Evolutionary conservation across 2,888 invertebrate species (phyloP), one percentile per base, ranked within the genome.

Genomic region (Rapana venosa): DNA sequence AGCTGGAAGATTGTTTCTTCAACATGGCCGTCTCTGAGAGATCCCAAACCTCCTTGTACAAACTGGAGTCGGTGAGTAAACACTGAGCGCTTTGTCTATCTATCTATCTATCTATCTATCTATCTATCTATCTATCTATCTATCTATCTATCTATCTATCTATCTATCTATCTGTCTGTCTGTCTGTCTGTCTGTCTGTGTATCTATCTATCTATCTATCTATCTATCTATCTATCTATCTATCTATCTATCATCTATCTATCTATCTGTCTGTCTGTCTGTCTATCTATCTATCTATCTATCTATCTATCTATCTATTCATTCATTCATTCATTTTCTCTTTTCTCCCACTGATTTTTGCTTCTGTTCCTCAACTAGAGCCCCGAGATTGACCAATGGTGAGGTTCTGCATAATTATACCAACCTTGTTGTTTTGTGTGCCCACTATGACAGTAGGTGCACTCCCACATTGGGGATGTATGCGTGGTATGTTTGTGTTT

Each of bases 11-110:
- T 8, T 36, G 84, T 0, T n/a, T 89, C 6, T 74, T 85, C 15
- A 79, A 15, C 5, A 32, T 79, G 32, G 32, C 32, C 32, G 77
- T 79, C 15, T 20, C 35, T 1, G 32, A 15, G 77, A 26, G 35
- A 2, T 32, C 77, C 32, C 32, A 87, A 36, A 74, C 35, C 36
- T 22, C 20, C 13, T 26, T 70, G 77, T 26, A 0, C 17, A 22
- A 20, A 58, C 30, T 70, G 13, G 20, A 17, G 58, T 88, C 85
- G 84, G 89, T 79, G 56, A 61, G 85, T 87, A 30, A 22, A 11
- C 2, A 22, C 11, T 11, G 61, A 17, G 61, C 13, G 11, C 61
- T 61, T 17, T 61, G 17, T 61, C 61, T 61, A 11, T 61, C 61
- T 61, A 61, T 61, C 17, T 17, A 61, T 61, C 61, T n/a, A n/a